Base-by-base conservation (phyloP, 2,888 invertebrate species). In the Deilephila elpenor region DNA sequence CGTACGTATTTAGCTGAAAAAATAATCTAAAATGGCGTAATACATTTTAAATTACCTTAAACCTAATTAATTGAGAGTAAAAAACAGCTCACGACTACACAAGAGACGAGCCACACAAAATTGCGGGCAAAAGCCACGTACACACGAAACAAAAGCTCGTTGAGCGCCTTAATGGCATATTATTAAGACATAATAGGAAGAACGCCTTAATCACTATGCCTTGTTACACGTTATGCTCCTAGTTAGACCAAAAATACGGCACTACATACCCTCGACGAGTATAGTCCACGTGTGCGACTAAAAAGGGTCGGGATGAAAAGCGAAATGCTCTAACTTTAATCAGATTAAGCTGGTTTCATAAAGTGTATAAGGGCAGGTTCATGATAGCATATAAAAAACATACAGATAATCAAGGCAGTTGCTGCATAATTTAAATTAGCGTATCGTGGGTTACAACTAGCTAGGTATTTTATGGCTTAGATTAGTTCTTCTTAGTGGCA, bases 291-390 rank as follows among this genome's bases (percentile, higher is more conserved):
- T 51, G 51, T 67, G 67, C 25, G 20, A 67, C 51, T 67, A 17
- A 67, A 67, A 67, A 44, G 44, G 60, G 51, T 72, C 29, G 71
- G 51, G 53, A 72, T 72, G 53, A 62, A 76, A 73, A 73, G 71
- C 72, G 59, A 71, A 71, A 62, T 77, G 71, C 72, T 59, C 60
- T 75, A 71, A 73, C 71, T 71, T 73, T 61, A 20, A 29, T 67
- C 37, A 44, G 44, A 70, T 44, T 70, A 59, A n/a, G 44, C 17
- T 67, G 25, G 25, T 44, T 67, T 67, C 8, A 5, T 67, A 67
- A 67, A 25, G 25, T 25, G 44, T 25, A 25, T 67, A 67, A 25
- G 51, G 44, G 25, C 44, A 14, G 51, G 8, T 11, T 34, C 25
- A n/a, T 5, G 19, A 56, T 5, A n/a, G 5, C 5, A 44, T 44